Evolutionary conservation across 2,888 invertebrate genomes (phyloP), one percentile per base, ranked within the genome.

Genomic region (Tachystola acroxantha): DNA sequence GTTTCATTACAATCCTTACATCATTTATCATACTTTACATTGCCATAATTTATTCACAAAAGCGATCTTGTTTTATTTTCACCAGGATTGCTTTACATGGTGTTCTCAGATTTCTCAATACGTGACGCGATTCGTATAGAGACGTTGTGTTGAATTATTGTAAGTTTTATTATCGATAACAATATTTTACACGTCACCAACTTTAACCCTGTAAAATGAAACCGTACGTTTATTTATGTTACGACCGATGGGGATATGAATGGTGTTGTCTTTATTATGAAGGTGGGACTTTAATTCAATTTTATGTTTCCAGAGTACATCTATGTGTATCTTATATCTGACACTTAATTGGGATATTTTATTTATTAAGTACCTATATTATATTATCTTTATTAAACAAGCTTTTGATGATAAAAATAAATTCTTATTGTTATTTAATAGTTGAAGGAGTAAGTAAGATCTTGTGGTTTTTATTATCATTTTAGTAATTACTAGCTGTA

Each of bases 21-120:
- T 81, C 82, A 70, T 86, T 84, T 78, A 84, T 86, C 85, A 86
- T 82, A 82, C 72, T 82, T 82, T 78, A 82, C 80, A 81, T 75
- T 77, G 76, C 75, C 61, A 76, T 85, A 84, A 85, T 80, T 84
- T 85, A 86, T 86, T 84, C 77, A 71, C 70, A 72, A 69, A 71
- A 55, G 51, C 63, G 65, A 70, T 73, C 71, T 76, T 75, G 68
- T 81, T 84, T 82, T 79, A 77, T 79, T 74, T 71, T 58, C 57
- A 63, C 52, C 42, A 50, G 69, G 76, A 74, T 82, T 72, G 61
- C 65, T 75, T 80, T 76, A 80, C 81, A 76, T 59, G 72, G 64
- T 70, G 73, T 66, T 78, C 77, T 85, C 77, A 63, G 70, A 76
- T 84, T 76, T 76, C 81, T 70, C 63, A 65, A 74, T 74, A 75